A percentile compares a stretch with the other conserved stretches of the same genome.
These are phyloP conservation scores for Abrostola triplasia DNA, from an alignment of 2,888 invertebrate genomes.

Conservation along the genomic window DNA sequence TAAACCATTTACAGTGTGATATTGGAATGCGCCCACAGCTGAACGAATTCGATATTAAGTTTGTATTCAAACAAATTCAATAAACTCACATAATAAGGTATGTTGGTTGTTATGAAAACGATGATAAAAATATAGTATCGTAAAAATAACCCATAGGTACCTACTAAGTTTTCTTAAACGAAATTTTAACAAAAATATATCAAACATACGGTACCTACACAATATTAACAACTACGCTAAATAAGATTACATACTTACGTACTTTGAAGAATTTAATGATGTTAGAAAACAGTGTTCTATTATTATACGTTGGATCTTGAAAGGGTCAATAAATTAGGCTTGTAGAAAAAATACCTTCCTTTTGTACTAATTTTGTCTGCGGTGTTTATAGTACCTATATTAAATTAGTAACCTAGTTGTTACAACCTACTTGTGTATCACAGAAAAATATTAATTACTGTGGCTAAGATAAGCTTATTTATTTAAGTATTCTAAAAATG, in stretches of 20 bases:
- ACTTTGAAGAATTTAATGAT: too few relatives aligned
- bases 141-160: too few relatives aligned
- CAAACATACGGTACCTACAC: too few relatives aligned
- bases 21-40: slow-evolving; percentile 65
- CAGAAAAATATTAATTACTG: not conserved
- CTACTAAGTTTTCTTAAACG: too few relatives aligned
- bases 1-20: slow-evolving; percentile 72
- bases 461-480: not conserved
- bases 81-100: slow-evolving; percentile 43
- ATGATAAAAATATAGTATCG: not conserved
- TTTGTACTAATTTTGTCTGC: not conserved
- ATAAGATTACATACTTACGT: too few relatives aligned
- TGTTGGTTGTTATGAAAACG: slow-evolving; percentile 34
- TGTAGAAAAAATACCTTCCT: too few relatives aligned
- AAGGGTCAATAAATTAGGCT: not conserved
- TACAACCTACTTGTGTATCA: not conserved
- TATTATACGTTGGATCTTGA: not conserved
- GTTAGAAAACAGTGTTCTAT: too few relatives aligned
- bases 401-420: not conserved
- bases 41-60: slow-evolving; percentile 64
- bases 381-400: not conserved
- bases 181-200: too few relatives aligned
- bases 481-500: slow-evolving; percentile 27
- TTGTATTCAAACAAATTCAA: slow-evolving; percentile 67
- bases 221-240: too few relatives aligned